Evolutionary conservation across 2,888 invertebrate species (phyloP).

Genomic region (Nymphalis c-album): DNA sequence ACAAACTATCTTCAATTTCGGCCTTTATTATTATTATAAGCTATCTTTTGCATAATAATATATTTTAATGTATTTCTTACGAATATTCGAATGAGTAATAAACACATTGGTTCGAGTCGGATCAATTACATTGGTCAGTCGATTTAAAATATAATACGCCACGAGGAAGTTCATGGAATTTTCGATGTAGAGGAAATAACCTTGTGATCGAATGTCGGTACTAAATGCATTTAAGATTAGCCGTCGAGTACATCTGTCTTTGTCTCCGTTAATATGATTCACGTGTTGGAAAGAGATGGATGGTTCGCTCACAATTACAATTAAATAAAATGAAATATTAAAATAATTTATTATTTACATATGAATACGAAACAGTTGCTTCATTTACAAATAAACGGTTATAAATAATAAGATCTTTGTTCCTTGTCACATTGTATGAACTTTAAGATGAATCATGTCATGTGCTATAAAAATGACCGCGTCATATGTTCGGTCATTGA

Average conservation of each 20-base stretch:
- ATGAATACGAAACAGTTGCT: background rate
- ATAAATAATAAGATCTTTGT: constrained; percentile 17
- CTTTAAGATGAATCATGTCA: constrained; percentile 25
- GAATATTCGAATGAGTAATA: background rate
- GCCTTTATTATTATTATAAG: no score
- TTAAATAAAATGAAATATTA: background rate
- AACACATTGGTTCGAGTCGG: background rate
- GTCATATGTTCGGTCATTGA: constrained; percentile 53
- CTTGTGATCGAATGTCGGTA: constrained; percentile 38
- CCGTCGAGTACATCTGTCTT: constrained; percentile 34
- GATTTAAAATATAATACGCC: constrained; percentile 41
- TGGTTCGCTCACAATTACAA: background rate
- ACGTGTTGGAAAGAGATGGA: constrained; percentile 34
- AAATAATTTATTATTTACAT: background rate
- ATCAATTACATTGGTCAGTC: constrained; percentile 18
- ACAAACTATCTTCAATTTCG: no score
- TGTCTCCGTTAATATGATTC: constrained; percentile 24
- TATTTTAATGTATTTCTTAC: background rate
- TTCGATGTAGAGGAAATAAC: constrained; percentile 51
- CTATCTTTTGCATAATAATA: no score
- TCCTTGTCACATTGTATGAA: constrained; percentile 46
- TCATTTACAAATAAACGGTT: background rate
- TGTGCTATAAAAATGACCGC: constrained; percentile 24
- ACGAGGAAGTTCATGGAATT: constrained; percentile 36
- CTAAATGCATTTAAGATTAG: constrained; percentile 42